Base-by-base conservation (phyloP, 23 tunicate genomes). In the Diplosoma virens region DNA sequence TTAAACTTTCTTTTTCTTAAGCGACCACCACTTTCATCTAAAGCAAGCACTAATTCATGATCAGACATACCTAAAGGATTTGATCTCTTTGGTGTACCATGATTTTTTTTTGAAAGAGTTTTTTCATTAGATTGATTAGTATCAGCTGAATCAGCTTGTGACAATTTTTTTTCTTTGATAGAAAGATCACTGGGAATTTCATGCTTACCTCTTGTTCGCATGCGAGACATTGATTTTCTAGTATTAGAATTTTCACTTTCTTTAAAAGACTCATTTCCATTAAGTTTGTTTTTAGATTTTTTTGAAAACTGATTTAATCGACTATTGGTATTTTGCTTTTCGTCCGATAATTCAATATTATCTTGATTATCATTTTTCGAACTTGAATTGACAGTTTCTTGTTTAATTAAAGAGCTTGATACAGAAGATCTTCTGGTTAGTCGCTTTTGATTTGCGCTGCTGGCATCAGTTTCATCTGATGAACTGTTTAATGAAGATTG, bases 11-110 rank as follows among this genome's bases (percentile, higher is more conserved):
- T 71, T 55, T 90, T 87, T 2, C 97, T 64, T 24, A 90, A 52
- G 0, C 97, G 75, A 3, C 97, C 90, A 4, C 89, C 82, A 77
- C 79, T 82, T 37, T 82, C 87, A 65, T 82, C 87, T 16, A 82
- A 33, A 25, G 87, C 87, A 2, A 82, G 25, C 20, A 82, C 60
- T 48, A 82, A 66, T 46, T 82, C 87, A 65, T 82, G 87, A 29
- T 82, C 87, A 22, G 87, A 73, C 75, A 82, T 82, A 7, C 87
- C 87, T 32, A 82, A 71, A 11, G 87, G 87, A 37, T 82, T 82
- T 21, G 79, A 64, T 23, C 79, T 41, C 67, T 82, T 82, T 45
- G 87, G 67, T 0, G 81, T 74, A 14, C 37, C 58, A 24, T 33
- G 54, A n/a, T 65, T 78, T 3, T 16, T 35, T 22, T 68, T n/a